Base-by-base conservation (phyloP, 2,113 vertebrate species). In the Hippocampus barbouri region DNA sequence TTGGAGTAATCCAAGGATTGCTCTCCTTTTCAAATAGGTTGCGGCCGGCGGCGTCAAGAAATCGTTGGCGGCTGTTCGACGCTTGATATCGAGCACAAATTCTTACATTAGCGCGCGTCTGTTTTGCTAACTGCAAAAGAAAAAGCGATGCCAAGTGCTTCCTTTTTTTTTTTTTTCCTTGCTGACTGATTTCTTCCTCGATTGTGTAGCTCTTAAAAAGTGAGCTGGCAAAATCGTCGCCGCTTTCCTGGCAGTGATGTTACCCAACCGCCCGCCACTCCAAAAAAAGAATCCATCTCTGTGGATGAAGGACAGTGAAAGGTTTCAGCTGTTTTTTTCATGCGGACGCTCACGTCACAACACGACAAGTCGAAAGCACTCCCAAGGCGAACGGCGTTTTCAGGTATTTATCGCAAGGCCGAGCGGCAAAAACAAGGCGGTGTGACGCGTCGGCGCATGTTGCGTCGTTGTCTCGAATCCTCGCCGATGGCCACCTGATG, bases 291-390 rank as follows among this genome's bases (percentile, higher is more conserved):
- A 86, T 85, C 71, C 71, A 68, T 79, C 86, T 88, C 80, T 47
- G 41, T 75, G 90, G 90, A 92, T 91, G 91, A 91, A 75, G 84
- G 59, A 77, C 21, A 68, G 75, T 87, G 82, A 88, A 90, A 90
- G 86, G 89, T 87, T 90, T 88, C 83, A 81, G 76, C 85, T 84
- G 81, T 57, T 66, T 79, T 83, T 77, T 53, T 74, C 80, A 62
- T 71, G 61, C 70, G 76, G 43, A 73, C 72, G 16, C 72, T 75
- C 70, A 72, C 61, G 79, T 85, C 74, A 83, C 77, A 79, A 83
- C 84, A 80, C 81, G 67, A 79, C 65, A 81, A 83, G 84, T 72
- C 65, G 82, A 83, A 61, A 76, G 49, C 73, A 74, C 34, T 2
- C 1, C 30, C 63, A 73, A 38, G 68, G 54, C 47, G 76, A 65